These are phyloP conservation scores for Trachythela sp. DNA, from an alignment of 64 coral and sea anemone genomes.

Conservation along the genomic window DNA sequence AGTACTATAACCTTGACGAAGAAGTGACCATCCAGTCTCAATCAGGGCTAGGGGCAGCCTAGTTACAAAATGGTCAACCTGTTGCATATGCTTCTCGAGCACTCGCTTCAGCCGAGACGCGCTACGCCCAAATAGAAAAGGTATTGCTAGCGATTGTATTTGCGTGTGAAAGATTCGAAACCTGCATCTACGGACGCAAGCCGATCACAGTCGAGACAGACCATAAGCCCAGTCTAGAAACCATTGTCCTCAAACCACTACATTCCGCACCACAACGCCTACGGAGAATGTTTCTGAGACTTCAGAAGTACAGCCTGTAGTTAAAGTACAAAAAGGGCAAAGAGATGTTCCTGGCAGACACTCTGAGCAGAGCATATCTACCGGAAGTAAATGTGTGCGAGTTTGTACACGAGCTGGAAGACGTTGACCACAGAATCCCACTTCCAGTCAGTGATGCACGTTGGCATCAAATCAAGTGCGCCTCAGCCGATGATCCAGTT, in stretches of 20 bases:
- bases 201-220: neutral
- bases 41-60: no score
- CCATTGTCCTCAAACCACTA: neutral
- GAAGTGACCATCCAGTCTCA: no score
- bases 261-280: neutral
- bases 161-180: no score
- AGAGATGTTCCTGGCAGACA: slow-evolving; percentile 5
- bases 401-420: neutral
- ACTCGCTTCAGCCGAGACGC: no score
- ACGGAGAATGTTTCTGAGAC: neutral
- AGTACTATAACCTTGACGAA: no score
- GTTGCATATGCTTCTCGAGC: no score
- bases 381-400: neutral
- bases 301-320: neutral
- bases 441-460: neutral
- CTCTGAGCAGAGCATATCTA: neutral
- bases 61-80: no score
- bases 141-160: no score
- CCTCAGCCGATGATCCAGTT: no score
- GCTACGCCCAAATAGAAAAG: no score
- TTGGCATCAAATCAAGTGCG: no score
- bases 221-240: neutral
- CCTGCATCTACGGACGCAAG: no score
- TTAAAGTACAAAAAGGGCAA: neutral
- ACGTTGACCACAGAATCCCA: neutral